Percentiles rank a stretch among this genome's conserved stretches.
phyloP scores from a whole-genome alignment of 2,888 invertebrate species.

The Amblyteles armatorius region DNA sequence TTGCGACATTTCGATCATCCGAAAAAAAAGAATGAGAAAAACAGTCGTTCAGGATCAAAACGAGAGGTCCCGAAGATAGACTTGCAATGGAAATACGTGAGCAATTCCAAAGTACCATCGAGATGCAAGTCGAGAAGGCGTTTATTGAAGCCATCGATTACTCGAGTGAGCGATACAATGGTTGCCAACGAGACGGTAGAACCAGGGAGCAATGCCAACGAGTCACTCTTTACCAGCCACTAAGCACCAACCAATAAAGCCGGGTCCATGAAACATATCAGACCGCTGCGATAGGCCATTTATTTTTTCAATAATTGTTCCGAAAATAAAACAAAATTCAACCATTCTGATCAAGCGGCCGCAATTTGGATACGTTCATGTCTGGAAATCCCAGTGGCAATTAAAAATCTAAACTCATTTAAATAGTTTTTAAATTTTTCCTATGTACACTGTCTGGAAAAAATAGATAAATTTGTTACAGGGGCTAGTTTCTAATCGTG shows the following conservation, averaged over 20 bases:
- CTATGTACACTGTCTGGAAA: background rate
- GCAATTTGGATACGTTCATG: background rate
- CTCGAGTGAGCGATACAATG: background rate
- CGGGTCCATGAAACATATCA: slow-evolving; percentile 3
- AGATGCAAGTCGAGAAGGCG: slow-evolving; percentile 1
- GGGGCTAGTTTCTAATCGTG: background rate
- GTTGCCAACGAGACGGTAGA: background rate
- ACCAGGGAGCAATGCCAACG: background rate
- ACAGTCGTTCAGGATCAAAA: slow-evolving; percentile 14
- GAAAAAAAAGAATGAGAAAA: background rate
- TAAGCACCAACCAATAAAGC: background rate
- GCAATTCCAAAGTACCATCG: slow-evolving; percentile 16
- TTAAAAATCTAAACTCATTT: background rate
- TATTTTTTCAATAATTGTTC: background rate
- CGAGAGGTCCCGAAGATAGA: background rate
- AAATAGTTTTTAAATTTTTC: background rate
- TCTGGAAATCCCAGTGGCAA: background rate
- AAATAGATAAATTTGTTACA: background rate
- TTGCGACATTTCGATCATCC: slow-evolving; percentile 11
- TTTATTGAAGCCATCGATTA: slow-evolving; percentile 45
- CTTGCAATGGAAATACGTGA: background rate
- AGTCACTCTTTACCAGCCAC: background rate
- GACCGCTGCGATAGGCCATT: background rate
- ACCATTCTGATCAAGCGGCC: background rate
- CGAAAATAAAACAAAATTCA: background rate